Conservation (phyloP, 2,797 vertebrate genomes). For the Chloroceryle inda region DNA sequence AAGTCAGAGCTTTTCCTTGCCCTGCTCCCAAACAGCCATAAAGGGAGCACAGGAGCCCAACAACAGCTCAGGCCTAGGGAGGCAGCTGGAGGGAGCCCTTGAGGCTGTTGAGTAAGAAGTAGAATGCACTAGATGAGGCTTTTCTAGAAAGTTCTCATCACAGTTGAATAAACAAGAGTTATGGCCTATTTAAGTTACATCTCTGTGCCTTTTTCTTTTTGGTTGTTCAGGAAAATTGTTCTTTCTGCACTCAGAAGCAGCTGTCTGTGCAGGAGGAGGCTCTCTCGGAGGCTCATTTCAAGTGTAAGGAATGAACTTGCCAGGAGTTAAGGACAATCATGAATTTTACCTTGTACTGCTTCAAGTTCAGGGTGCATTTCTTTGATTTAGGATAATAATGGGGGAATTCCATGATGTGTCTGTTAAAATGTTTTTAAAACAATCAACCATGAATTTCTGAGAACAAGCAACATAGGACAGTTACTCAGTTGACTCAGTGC, state of each 20-base stretch:
- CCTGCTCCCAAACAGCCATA: neutral
- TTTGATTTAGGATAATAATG: neutral
- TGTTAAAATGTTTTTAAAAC: neutral
- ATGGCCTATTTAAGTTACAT: neutral
- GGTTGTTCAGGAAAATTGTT: constrained; percentile 12
- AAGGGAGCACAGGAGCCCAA: neutral
- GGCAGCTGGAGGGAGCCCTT: neutral
- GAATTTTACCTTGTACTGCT: neutral
- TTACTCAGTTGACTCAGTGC: neutral
- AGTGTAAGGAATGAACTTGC: neutral
- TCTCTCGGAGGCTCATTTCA: constrained; percentile 9
- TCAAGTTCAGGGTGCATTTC: neutral
- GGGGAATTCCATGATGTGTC: neutral
- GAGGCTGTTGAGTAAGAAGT: neutral
- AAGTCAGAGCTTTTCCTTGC: neutral
- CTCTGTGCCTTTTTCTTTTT: neutral
- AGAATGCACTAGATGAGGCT: neutral
- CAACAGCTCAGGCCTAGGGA: neutral
- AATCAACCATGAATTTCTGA: neutral
- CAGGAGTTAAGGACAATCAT: neutral
- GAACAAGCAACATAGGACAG: neutral
- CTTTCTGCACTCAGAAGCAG: neutral
- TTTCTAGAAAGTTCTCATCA: neutral
- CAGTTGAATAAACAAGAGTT: neutral
- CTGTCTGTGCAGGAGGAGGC: neutral